phyloP scores from a whole-genome alignment of 2,797 vertebrate genomes.

The Simalia tracyae region DNA sequence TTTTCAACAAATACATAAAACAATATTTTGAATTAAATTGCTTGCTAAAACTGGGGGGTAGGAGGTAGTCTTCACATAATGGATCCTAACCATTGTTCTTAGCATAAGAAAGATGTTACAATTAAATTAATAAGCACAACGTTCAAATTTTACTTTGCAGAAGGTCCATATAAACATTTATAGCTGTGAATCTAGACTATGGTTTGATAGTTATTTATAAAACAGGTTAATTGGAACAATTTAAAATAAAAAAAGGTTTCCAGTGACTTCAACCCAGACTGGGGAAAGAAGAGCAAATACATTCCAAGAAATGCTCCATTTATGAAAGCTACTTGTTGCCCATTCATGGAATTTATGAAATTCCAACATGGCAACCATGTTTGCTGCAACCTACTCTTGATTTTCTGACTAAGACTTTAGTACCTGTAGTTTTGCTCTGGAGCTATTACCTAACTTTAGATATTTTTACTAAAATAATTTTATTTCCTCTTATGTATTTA shows the following conservation, averaged over 20 bases:
- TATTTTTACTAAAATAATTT: background rate
- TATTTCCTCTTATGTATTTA: background rate
- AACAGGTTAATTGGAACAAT: background rate
- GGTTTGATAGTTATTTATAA: background rate
- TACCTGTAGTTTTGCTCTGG: background rate
- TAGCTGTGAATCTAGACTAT: background rate
- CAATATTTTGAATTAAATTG: background rate
- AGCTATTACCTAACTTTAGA: background rate
- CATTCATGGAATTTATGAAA: background rate
- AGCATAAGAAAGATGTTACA: background rate
- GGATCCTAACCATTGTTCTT: background rate
- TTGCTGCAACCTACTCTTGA: background rate
- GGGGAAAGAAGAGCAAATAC: background rate
- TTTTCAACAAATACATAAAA: background rate
- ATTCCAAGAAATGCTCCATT: background rate
- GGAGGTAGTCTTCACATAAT: background rate
- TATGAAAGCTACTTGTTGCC: background rate
- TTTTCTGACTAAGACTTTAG: background rate
- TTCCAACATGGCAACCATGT: background rate
- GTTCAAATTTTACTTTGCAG: background rate
- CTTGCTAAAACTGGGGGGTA: background rate
- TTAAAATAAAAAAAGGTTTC: background rate
- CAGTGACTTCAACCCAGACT: background rate
- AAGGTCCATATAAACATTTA: background rate
- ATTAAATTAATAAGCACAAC: background rate